A percentile compares a stretch with the other conserved stretches of the same genome.
Conservation (phyloP, 2,888 invertebrate genomes). For the Tinea pellionella region DNA sequence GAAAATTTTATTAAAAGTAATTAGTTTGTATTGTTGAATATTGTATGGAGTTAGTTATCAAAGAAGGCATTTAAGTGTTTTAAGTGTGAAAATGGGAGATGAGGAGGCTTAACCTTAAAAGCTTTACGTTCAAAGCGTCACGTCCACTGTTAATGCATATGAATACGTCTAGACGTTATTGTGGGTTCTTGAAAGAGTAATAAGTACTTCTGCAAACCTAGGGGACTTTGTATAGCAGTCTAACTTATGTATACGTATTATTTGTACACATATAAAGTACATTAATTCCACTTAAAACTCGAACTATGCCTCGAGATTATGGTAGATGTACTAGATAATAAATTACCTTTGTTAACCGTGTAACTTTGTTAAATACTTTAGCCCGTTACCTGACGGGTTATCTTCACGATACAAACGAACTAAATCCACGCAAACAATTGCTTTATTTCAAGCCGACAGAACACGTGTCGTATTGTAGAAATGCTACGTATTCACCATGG, state of each 20-base stretch:
- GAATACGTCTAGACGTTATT: slow-evolving; percentile 48
- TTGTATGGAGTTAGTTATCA: not conserved
- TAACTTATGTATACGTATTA: not conserved
- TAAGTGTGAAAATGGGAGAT: not conserved
- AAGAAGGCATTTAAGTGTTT: slow-evolving; percentile 1
- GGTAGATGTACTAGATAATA: not conserved
- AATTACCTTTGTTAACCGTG: not conserved
- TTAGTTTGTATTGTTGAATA: not conserved
- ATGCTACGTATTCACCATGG: not conserved
- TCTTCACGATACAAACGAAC: not conserved
- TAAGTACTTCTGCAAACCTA: slow-evolving; percentile 1
- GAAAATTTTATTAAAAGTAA: not conserved
- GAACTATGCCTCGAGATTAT: not conserved
- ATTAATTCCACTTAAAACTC: not conserved
- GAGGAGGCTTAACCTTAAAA: not conserved
- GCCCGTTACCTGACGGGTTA: not conserved
- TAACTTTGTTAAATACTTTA: not conserved
- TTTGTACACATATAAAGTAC: not conserved
- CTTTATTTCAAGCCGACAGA: slow-evolving; percentile 5
- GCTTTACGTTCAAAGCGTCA: not conserved
- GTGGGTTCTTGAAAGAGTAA: slow-evolving; percentile 20
- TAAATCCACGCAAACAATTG: slow-evolving; percentile 4
- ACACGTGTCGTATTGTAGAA: not conserved
- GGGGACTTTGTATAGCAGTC: not conserved
- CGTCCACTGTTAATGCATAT: slow-evolving; percentile 17